Conservation (phyloP, 2,797 vertebrate genomes). For the Platalea minor region DNA sequence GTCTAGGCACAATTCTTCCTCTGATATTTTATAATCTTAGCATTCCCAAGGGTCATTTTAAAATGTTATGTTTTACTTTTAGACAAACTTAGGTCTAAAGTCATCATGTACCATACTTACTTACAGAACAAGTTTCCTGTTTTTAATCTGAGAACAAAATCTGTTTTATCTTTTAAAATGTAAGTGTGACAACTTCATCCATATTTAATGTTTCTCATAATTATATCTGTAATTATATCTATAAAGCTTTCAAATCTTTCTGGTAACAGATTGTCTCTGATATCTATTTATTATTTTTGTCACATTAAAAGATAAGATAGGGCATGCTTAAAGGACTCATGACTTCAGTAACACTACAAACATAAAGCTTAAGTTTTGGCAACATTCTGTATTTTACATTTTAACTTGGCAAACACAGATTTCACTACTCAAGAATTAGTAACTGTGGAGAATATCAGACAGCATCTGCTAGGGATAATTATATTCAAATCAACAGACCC, state of each 20-base stretch:
- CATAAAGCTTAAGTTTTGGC: not conserved
- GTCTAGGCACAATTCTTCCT: not conserved
- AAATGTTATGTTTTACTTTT: not conserved
- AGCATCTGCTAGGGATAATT: conserved; percentile 29
- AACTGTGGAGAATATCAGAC: conserved; percentile 3
- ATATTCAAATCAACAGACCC: conserved; percentile 10
- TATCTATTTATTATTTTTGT: conserved; percentile 25
- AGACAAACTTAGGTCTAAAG: not conserved
- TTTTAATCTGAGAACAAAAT: not conserved
- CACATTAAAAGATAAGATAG: not conserved
- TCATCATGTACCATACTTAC: not conserved
- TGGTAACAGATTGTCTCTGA: not conserved
- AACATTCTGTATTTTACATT: not conserved
- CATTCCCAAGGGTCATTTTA: not conserved
- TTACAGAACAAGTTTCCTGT: not conserved
- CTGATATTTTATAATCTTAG: not conserved
- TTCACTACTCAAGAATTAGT: not conserved
- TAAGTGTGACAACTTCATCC: not conserved
- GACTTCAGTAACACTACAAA: not conserved
- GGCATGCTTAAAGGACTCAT: not conserved
- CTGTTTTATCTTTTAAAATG: conserved; percentile 10
- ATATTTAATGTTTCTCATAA: conserved; percentile 37
- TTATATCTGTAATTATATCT: conserved; percentile 20
- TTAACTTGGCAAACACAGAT: conserved; percentile 15
- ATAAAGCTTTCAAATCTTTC: not conserved